These are phyloP conservation scores for Stegastes partitus DNA, from an alignment of 2,113 vertebrate genomes.

Conservation along the genomic window DNA sequence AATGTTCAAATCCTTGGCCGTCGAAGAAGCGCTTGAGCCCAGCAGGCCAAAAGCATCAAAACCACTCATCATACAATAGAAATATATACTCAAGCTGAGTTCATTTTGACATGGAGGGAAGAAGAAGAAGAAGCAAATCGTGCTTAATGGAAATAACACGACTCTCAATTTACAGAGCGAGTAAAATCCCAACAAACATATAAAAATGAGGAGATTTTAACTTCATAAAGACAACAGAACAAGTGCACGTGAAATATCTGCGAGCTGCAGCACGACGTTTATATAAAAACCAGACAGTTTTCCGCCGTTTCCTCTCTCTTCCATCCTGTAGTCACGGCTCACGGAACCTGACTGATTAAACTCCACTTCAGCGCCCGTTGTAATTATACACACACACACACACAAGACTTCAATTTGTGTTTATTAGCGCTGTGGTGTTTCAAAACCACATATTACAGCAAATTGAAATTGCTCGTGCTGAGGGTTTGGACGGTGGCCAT, in stretches of 20 bases:
- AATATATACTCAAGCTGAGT: neutral
- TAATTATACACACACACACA: conserved; percentile 58
- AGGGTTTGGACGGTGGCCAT: conserved; percentile 51
- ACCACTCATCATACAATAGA: neutral
- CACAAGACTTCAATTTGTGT: conserved; percentile 71
- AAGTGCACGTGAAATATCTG: neutral
- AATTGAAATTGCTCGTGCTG: conserved; percentile 60
- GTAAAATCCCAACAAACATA: neutral
- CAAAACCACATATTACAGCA: conserved; percentile 65
- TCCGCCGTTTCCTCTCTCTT: conserved; percentile 7
- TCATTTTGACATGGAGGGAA: neutral
- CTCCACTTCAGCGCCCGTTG: conserved; percentile 53
- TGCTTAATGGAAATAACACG: neutral
- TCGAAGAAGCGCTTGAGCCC: neutral
- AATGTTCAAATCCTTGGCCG: conserved; percentile 22
- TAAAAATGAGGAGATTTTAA: neutral
- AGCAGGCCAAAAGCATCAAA: conserved; percentile 7
- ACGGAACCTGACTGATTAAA: conserved; percentile 62
- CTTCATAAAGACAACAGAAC: neutral
- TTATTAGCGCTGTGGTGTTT: conserved; percentile 68
- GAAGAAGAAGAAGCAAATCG: neutral
- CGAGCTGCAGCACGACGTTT: neutral
- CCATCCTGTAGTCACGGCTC: conserved; percentile 51
- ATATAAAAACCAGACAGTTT: neutral
- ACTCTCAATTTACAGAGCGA: neutral